Evolutionary conservation across 2,113 vertebrate species (phyloP).

Genomic region (Epinephelus cyanopodus): DNA sequence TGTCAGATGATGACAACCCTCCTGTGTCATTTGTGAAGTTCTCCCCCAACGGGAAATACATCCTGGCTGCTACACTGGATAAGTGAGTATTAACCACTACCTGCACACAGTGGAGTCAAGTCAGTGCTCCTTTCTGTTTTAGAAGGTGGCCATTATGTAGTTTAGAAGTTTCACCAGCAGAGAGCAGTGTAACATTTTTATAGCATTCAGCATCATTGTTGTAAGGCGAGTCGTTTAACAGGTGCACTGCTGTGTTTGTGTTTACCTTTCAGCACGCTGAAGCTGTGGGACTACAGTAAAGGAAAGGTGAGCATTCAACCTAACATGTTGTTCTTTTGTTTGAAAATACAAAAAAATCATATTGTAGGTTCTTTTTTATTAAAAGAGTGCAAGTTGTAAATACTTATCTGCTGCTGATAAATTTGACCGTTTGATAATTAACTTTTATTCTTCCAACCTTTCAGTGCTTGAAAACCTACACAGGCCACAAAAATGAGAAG

Average conservation of each 20-base stretch:
- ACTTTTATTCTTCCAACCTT: not conserved
- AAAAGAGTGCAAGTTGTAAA: too few relatives aligned
- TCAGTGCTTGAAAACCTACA: constrained; percentile 99
- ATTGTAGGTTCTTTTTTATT: too few relatives aligned
- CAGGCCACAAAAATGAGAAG: constrained; percentile 98
- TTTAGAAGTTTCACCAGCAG: constrained; percentile 36
- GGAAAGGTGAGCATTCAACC: constrained; percentile 89
- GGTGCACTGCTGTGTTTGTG: not conserved
- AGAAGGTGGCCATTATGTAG: not conserved
- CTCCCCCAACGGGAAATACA: constrained; percentile 99
- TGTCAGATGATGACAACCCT: constrained; percentile 96
- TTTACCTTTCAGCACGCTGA: constrained; percentile 90
- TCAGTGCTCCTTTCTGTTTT: not conserved
- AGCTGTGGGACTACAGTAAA: constrained; percentile 99
- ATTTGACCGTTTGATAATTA: not conserved
- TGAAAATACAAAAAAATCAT: not conserved
- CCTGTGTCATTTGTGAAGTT: constrained; percentile 99
- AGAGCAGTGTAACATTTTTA: constrained; percentile 1
- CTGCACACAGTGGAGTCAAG: not conserved
- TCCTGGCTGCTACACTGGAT: constrained; percentile 96
- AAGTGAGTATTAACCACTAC: constrained; percentile 87
- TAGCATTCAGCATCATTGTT: not conserved
- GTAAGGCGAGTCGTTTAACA: not conserved
- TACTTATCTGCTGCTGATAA: not conserved
- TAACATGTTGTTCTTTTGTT: not conserved